Evolutionary conservation across 2,113 vertebrate genomes (phyloP).

Genomic region (Rhegmatorhina hoffmannsi): DNA sequence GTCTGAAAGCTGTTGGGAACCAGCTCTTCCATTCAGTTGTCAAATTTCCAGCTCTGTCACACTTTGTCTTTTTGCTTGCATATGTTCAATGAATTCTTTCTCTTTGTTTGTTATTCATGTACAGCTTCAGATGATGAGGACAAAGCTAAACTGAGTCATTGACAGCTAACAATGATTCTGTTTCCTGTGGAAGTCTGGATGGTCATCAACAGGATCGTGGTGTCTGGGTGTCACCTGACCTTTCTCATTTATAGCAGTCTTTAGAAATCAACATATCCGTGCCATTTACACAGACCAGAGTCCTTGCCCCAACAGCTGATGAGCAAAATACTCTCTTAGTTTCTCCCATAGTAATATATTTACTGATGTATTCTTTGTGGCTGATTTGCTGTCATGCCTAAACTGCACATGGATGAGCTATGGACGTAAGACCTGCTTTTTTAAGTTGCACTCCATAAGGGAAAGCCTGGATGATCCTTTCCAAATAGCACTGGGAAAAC

Average conservation of each 20-base stretch:
- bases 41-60: not conserved
- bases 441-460: not conserved
- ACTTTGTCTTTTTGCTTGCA: not conserved
- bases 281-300: not conserved
- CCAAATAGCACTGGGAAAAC: not conserved
- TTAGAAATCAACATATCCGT: not conserved
- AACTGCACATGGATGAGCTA: not conserved
- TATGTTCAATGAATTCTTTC: not conserved
- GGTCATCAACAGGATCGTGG: not conserved
- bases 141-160: not conserved
- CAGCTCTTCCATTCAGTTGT: not conserved
- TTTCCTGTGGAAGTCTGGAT: not conserved
- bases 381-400: not conserved
- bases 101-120: not conserved
- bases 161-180: not conserved
- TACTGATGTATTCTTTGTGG: not conserved
- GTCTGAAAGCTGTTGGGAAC: conserved; percentile 3
- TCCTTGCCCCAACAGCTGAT: not conserved
- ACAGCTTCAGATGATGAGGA: not conserved
- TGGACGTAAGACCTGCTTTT: not conserved
- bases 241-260: not conserved
- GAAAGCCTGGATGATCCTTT: conserved; percentile 6
- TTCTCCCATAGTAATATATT: not conserved
- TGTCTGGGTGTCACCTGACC: not conserved
- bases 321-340: not conserved